Conservation (phyloP, 1,140 invertebrate genomes). For the Pteromalus puparum region DNA sequence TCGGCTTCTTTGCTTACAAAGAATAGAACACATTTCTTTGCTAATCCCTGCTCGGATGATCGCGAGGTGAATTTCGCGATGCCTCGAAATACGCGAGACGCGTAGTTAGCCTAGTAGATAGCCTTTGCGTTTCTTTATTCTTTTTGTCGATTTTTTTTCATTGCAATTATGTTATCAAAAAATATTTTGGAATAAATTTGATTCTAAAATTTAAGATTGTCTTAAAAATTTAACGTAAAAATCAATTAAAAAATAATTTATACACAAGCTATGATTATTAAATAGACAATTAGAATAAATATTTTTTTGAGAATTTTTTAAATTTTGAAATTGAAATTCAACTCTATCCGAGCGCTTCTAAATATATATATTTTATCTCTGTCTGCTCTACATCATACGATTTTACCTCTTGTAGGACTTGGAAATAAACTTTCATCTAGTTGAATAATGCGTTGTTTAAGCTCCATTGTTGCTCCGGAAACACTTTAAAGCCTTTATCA, state of each 20-base stretch:
- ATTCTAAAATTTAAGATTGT: slow-evolving; percentile 48
- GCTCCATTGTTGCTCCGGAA: slow-evolving; percentile 13
- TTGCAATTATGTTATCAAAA: slow-evolving; percentile 47
- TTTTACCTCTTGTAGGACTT: slow-evolving; percentile 46
- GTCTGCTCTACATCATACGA: slow-evolving; percentile 43
- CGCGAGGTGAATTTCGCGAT: slow-evolving; percentile 21
- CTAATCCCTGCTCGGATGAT: slow-evolving; percentile 28
- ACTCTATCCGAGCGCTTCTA: slow-evolving; percentile 43
- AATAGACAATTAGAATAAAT: not conserved
- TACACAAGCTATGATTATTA: slow-evolving; percentile 19
- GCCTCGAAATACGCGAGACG: not conserved
- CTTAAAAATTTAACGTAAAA: slow-evolving; percentile 42
- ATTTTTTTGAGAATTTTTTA: not conserved
- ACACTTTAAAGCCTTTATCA: slow-evolving; percentile 25
- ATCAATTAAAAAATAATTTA: slow-evolving; percentile 41
- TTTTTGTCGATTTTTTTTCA: slow-evolving; percentile 9
- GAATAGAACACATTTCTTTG: slow-evolving; percentile 39
- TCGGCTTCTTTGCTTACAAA: slow-evolving; percentile 12
- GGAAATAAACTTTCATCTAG: not conserved
- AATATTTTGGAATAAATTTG: slow-evolving; percentile 45
- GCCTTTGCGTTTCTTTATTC: not conserved
- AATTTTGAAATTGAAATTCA: slow-evolving; percentile 45
- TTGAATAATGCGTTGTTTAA: slow-evolving; percentile 19
- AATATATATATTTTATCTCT: slow-evolving; percentile 57
- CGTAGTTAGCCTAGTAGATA: no score